Base-by-base conservation (phyloP, 2,113 vertebrate genomes). In the Cyrtonyx montezumae region DNA sequence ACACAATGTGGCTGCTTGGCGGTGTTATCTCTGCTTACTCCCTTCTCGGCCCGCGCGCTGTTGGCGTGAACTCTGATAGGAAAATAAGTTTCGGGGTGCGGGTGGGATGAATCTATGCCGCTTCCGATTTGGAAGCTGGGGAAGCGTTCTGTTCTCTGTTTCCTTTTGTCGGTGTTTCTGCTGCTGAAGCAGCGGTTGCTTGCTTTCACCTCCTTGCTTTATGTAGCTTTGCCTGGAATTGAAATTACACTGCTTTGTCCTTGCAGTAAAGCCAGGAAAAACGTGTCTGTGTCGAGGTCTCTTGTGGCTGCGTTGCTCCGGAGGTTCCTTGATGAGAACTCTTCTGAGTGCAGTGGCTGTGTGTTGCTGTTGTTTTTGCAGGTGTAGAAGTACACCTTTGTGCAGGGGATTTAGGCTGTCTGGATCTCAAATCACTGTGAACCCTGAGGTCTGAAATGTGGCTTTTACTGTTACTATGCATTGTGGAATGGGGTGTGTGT, bases 31-130 rank as follows among this genome's bases (percentile, higher is more conserved):
- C 53, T 55, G 7, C 5, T 11, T 12, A 12, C 53, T 43, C n/a
- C 34, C 23, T 0, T 0, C 2, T 42, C n/a, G 63, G 17, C 19
- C 13, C 3, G 19, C 15, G 19, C 15, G 34, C 43, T 19, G 28
- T 45, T 23, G 32, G 55, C 48, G 0, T 42, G 70, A 91, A n/a
- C 53, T 84, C 58, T 5, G 30, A 4, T 23, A 58, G 43, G 58
- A 94, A 66, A 90, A 87, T 7, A 32, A 8, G 53, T 93, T 36
- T 11, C 1, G 45, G 36, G 8, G 32, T 43, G 62, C 56, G 58
- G 66, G 32, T 48, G 46, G 48, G 28, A 36, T 49, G 48, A 51
- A 70, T 36, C 67, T 28, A 26, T 73, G 67, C 45, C 11, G 10
- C 53, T 84, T 87, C 62, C 61, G 30, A 43, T 6, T 12, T 2